Conservation (phyloP, 2,888 invertebrate genomes). For the Tholera decimalis region DNA sequence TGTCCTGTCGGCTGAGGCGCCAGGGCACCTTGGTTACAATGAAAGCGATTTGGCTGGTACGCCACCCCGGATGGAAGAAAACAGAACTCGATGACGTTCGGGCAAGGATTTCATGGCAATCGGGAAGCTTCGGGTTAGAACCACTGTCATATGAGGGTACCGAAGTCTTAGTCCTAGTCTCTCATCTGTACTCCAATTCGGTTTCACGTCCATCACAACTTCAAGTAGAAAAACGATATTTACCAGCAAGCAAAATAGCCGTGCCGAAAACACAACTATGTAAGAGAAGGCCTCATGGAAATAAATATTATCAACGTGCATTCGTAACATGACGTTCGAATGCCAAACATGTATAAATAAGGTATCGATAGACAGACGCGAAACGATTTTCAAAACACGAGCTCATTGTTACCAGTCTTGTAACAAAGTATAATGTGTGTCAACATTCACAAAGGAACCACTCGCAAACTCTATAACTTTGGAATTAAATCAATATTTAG, state of each 20-base stretch:
- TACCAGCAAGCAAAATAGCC: slow-evolving; percentile 1
- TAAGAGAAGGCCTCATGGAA: slow-evolving; percentile 32
- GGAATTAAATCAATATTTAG: slow-evolving; percentile 45
- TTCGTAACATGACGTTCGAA: slow-evolving; percentile 65
- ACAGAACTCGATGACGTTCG: no score
- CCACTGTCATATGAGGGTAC: no score
- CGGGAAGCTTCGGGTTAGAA: no score
- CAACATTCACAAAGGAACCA: slow-evolving; percentile 66
- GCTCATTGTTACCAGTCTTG: slow-evolving; percentile 69
- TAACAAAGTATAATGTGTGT: slow-evolving; percentile 67
- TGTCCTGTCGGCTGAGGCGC: no score
- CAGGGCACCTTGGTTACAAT: no score
- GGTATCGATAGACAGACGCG: slow-evolving; percentile 64
- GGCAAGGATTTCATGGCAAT: no score
- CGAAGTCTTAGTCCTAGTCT: no score
- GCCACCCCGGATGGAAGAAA: no score
- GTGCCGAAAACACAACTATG: slow-evolving; percentile 30
- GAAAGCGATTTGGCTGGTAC: no score
- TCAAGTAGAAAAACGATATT: not conserved
- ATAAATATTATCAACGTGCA: slow-evolving; percentile 60
- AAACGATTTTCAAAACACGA: slow-evolving; percentile 73
- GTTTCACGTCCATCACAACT: not conserved
- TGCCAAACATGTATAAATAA: slow-evolving; percentile 69
- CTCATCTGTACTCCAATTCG: no score
- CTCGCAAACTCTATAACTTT: slow-evolving; percentile 31